Conservation (phyloP, 2,888 invertebrate species). For the Lepidocyrtoides sp. region DNA sequence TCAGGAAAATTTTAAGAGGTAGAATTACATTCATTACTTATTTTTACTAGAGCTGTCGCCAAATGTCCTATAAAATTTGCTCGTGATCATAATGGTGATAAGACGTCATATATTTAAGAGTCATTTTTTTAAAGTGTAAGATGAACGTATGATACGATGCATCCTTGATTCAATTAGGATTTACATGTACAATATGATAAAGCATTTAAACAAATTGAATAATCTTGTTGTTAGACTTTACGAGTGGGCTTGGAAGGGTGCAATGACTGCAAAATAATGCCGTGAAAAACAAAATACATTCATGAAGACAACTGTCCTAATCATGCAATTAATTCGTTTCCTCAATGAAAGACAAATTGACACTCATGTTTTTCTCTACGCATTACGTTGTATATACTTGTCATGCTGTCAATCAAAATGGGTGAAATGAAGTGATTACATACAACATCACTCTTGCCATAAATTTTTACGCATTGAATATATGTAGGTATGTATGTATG, state of each 20-base stretch:
- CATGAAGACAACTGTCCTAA: neutral
- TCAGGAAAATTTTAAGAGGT: neutral
- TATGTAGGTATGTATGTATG: too few species aligned
- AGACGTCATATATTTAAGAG: neutral
- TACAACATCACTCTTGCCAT: too few species aligned
- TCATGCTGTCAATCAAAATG: slow-evolving; percentile 26
- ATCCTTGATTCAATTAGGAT: neutral
- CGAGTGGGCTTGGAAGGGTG: neutral
- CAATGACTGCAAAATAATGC: slow-evolving; percentile 41
- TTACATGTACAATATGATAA: neutral
- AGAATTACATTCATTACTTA: neutral
- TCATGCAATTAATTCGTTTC: slow-evolving; percentile 1
- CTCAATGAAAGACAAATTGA: slow-evolving; percentile 34
- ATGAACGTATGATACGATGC: neutral
- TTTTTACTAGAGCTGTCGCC: neutral
- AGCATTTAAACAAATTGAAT: slow-evolving; percentile 61
- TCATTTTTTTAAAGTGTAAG: neutral
- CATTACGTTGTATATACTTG: neutral
- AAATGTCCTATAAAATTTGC: neutral
- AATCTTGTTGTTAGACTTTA: slow-evolving; percentile 64
- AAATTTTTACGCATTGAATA: too few species aligned
- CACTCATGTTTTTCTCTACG: neutral
- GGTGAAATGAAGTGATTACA: neutral
- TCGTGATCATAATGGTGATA: neutral
- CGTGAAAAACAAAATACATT: neutral